These are phyloP conservation scores for Albula glossodonta DNA, from an alignment of 2,113 vertebrate species.

Conservation along the genomic window DNA sequence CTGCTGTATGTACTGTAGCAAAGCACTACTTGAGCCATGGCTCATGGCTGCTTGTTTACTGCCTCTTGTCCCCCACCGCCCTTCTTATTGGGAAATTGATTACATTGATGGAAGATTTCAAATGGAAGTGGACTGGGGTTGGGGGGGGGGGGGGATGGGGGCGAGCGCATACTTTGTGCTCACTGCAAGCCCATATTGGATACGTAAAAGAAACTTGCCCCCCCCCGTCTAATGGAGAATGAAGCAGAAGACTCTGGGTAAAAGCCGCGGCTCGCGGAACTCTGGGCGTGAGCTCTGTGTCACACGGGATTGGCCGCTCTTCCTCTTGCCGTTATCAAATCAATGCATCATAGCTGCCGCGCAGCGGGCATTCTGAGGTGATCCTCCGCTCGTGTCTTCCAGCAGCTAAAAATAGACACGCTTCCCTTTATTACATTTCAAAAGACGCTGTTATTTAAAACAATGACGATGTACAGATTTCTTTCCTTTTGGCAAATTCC, in stretches of 20 bases:
- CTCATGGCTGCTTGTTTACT: background rate
- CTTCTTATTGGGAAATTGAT: background rate
- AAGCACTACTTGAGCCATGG: too few species aligned
- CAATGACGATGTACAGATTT: background rate
- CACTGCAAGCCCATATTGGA: background rate
- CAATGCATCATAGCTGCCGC: constrained; percentile 19
- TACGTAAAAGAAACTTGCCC: background rate
- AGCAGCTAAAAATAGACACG: constrained; percentile 66
- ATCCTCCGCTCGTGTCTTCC: constrained; percentile 45
- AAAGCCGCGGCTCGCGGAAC: background rate
- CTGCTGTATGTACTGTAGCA: too few species aligned
- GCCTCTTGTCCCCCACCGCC: background rate
- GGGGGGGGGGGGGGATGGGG: background rate
- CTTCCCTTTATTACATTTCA: constrained; percentile 23
- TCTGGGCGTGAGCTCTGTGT: background rate
- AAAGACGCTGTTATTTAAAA: constrained; percentile 7
- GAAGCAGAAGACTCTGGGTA: background rate
- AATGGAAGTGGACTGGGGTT: background rate
- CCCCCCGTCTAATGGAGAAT: background rate
- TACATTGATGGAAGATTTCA: background rate
- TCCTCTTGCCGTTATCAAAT: constrained; percentile 32
- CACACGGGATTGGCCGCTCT: constrained; percentile 6
- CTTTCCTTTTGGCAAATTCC: too few species aligned
- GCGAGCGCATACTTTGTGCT: background rate
- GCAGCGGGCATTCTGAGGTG: constrained; percentile 8